Conservation (phyloP, 2,113 vertebrate species). For the Pseudopipra pipra region DNA sequence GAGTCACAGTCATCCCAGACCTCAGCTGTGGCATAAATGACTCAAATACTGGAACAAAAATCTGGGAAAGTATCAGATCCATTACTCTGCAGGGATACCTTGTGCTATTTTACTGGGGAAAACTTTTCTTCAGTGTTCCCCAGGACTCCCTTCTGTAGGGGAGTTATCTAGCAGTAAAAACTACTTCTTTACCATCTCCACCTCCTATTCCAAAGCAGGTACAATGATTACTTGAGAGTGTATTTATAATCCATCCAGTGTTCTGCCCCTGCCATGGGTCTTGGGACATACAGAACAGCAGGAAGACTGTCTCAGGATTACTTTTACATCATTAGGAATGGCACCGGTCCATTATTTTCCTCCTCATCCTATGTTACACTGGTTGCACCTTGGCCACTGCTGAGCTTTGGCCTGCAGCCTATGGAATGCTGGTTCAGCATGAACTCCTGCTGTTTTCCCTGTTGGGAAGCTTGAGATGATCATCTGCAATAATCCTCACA, state of each 20-base stretch:
- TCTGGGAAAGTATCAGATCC: not conserved
- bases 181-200: not conserved
- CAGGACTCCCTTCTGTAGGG: not conserved
- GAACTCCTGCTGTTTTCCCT: not conserved
- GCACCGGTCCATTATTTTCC: not conserved
- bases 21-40: not conserved
- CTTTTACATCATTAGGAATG: not conserved
- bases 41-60: not conserved
- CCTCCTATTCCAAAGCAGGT: not conserved
- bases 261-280: not conserved
- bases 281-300: not conserved
- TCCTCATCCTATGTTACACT: not conserved
- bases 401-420: not conserved
- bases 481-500: not conserved
- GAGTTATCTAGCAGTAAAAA: not conserved
- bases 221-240: not conserved
- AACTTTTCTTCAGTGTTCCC: rapidly evolving
- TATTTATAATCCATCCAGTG: not conserved
- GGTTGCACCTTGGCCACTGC: not conserved
- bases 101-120: not conserved
- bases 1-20: not conserved
- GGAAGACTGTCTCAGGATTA: not conserved
- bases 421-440: not conserved
- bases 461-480: not conserved
- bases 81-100: not conserved